Base-by-base conservation (phyloP, 2,113 vertebrate genomes). In the Pelecanoides urinatrix region DNA sequence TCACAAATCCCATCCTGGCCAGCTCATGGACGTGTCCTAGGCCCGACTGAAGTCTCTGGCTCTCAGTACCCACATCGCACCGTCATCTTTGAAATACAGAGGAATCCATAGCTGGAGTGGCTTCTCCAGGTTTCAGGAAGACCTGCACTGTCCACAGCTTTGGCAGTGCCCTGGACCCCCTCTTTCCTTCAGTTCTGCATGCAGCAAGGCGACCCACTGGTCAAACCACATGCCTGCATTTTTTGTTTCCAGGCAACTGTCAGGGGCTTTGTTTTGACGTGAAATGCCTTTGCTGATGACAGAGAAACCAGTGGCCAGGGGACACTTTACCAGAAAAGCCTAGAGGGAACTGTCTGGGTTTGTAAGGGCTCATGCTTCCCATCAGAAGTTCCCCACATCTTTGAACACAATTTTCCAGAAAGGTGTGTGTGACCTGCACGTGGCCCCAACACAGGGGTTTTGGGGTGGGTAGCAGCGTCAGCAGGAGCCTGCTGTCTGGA, bases 211-310 rank as follows among this genome's bases (percentile, higher is more conserved):
- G 10, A 59, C 34, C 36, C 49, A 3, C 42, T 5, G 17, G 32
- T 13, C 32, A 44, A 50, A 49, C 32, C 1, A 5, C 10, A 38
- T 20, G n/a, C 25, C 26, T 5, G 18, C 8, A 0, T 14, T 30
- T 9, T 45, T 52, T 26, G 17, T 55, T 59, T 68, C 45, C 26
- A 62, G 66, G 66, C n/a, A 44, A 5, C 47, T 36, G 21, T 23
- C 22, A 6, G 25, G 21, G 40, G 23, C 30, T 75, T 75, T 49
- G 23, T 50, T 78, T 50, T 47, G 68, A 26, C 6, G 2, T 26
- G 29, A 36, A 47, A 72, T 49, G 32, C 26, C 36, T 79, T 79
- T 68, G 65, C 65, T 49, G 72, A 30, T 56, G 63, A 49, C 61
- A 26, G 74, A 84, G 73, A 67, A 62, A 11, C 38, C 22, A 36